Conservation (phyloP, 2,888 invertebrate genomes). For the Thera britannica region DNA sequence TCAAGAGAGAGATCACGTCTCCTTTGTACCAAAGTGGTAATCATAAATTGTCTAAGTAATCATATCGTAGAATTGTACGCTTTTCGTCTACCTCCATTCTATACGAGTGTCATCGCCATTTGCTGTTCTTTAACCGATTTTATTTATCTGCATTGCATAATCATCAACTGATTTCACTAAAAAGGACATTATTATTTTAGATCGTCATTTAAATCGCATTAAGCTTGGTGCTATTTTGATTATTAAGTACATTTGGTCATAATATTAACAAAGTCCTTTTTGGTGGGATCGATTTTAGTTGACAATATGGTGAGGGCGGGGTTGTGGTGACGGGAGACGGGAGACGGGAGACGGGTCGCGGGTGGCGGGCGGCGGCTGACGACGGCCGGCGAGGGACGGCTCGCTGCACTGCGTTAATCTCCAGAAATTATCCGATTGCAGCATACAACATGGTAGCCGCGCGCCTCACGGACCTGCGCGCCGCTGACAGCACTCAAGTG, state of each 20-base stretch:
- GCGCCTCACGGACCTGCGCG: slow-evolving; percentile 96
- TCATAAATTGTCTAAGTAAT: too few relatives aligned
- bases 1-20: neutral
- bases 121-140: slow-evolving; percentile 13
- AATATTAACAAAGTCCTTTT: slow-evolving; percentile 43
- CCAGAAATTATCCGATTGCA: slow-evolving; percentile 91
- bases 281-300: slow-evolving; percentile 64
- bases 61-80: slow-evolving; percentile 20
- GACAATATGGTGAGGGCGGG: slow-evolving; percentile 82
- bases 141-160: slow-evolving; percentile 41
- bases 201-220: slow-evolving; percentile 25
- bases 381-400: slow-evolving; percentile 46
- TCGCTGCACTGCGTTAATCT: slow-evolving; percentile 77
- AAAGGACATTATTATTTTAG: slow-evolving; percentile 37
- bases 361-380: slow-evolving; percentile 44
- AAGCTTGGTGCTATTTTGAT: slow-evolving; percentile 36
- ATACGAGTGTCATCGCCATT: slow-evolving; percentile 11
- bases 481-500: slow-evolving; percentile 98
- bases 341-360: slow-evolving; percentile 46
- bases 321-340: slow-evolving; percentile 51
- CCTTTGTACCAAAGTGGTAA: neutral
- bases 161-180: slow-evolving; percentile 41
- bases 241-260: slow-evolving; percentile 13
- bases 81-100: slow-evolving; percentile 15
- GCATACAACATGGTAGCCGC: slow-evolving; percentile 99